Base-by-base conservation (phyloP, 2,797 vertebrate genomes). In the Pangasius mekongensis region DNA sequence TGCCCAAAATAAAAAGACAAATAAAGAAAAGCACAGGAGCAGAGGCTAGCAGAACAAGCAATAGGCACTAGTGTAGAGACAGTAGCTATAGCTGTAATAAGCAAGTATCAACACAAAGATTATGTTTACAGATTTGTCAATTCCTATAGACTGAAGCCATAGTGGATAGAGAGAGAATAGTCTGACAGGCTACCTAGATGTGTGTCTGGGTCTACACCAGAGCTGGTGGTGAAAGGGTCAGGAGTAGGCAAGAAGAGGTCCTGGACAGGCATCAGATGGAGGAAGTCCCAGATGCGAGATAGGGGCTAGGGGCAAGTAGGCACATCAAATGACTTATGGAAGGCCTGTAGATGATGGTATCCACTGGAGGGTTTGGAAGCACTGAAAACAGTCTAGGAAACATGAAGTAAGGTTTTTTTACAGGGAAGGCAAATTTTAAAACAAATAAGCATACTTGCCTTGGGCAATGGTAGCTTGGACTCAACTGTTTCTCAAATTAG, bases 161-260 rank as follows among this genome's bases (percentile, higher is more conserved):
- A 73, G 69, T 52, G 27, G 27, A n/a, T 52, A 30, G 11, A 27
- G 4, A 77, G 14, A 14, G 11, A 18, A 30, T 8, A 30, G 13
- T 14, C 27, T 18, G 27, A 0, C 27, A 77, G 74, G 6, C 5
- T 73, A 43, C 24, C 36, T 73, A 24, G 18, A 24, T 43, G 9
- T 43, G 71, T 47, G 10, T 73, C 39, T 20, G 39, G 10, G 3
- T 24, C 9, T 43, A 43, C 43, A 54, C 8, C 33, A 56, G 52
- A 36, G 16, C 1, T 56, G n/a, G 52, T 77, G 10, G 11, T 88
- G 86, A 91, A 94, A 93, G 88, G 87, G 87, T 91, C 90, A 84
- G 83, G 74, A 91, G 22, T 69, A 80, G 86, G 91, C 91, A 88
- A 93, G 87, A 56, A 33, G 2, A 22, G 6, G 16, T 56, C 14